Base-by-base conservation (phyloP, 2,113 vertebrate species). In the Eulemur rufifrons region DNA sequence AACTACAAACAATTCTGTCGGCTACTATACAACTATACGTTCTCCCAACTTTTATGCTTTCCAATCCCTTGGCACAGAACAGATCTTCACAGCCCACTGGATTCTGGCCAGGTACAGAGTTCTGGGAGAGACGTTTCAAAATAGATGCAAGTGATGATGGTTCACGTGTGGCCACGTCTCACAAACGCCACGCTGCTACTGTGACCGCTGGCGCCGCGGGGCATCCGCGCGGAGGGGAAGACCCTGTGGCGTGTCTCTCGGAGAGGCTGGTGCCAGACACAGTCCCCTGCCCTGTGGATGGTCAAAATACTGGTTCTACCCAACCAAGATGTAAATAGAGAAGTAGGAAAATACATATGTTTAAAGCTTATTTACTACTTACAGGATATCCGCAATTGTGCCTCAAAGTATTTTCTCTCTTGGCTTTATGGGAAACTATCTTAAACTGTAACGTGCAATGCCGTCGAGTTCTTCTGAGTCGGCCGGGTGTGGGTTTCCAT, bases 201-300 rank as follows among this genome's bases (percentile, higher is more conserved):
- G 50, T 12, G 3, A 12, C 50, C 2, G 12, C 42, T 37, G 37
- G 17, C 21, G 0, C 23, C 0, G 0, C 8, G 20, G 3, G 7
- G 14, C 20, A 11, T 20, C 14, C 18, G 21, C 2, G 0, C 23
- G 29, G 45, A 20, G 4, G 9, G 10, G 25, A 7, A 66, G 54
- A 0, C 0, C 34, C 21, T 0, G 4, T 7, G 27, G 23, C 29
- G 14, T 21, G 1, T 6, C 20, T 12, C n/a, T 20, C 1, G 5
- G 13, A 14, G 42, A 56, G 37, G 9, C 7, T 14, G 13, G 39
- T 0, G 0, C 3, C 6, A 37, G 25, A 29, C 18, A 14, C 50
- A 6, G 0, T 14, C n/a, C 14, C 50, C 18, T 5, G 9, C 6
- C 0, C 2, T 8, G 17, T 29, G 23, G 32, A 78, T 5, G 2